Conservation (phyloP, 2,797 vertebrate species). For the Sphenopsis melanotis region DNA sequence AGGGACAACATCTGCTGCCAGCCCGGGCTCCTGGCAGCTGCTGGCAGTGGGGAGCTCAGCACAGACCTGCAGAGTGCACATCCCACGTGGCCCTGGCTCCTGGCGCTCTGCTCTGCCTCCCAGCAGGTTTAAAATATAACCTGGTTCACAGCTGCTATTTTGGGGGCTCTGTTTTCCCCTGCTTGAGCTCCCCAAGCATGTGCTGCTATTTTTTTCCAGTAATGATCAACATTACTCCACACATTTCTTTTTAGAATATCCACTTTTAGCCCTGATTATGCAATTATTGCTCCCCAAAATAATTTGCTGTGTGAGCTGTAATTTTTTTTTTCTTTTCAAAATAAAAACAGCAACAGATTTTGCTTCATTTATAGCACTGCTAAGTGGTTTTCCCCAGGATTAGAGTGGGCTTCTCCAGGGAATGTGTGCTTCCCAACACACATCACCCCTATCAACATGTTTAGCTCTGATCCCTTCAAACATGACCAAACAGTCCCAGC, state of each 20-base stretch:
- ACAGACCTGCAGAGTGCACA: background rate
- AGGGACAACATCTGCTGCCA: background rate
- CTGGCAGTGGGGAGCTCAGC: background rate
- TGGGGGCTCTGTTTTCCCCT: background rate
- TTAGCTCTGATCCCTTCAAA: background rate
- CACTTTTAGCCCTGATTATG: background rate
- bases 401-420: background rate
- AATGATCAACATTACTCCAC: background rate
- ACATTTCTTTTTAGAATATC: background rate
- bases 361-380: background rate
- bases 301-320: background rate
- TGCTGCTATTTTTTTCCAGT: conserved; percentile 5
- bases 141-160: background rate
- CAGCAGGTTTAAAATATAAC: conserved; percentile 26
- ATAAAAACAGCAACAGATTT: background rate
- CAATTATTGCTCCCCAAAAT: background rate
- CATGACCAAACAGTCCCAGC: background rate
- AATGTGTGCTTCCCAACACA: background rate
- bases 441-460: background rate
- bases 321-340: background rate
- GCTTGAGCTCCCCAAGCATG: background rate
- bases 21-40: background rate
- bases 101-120: background rate
- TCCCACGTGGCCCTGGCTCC: background rate
- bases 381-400: background rate